Percentiles rank a stretch among this genome's conserved stretches.
These are phyloP conservation scores for Lota lota DNA, from an alignment of 2,113 vertebrate species.

Conservation along the genomic window DNA sequence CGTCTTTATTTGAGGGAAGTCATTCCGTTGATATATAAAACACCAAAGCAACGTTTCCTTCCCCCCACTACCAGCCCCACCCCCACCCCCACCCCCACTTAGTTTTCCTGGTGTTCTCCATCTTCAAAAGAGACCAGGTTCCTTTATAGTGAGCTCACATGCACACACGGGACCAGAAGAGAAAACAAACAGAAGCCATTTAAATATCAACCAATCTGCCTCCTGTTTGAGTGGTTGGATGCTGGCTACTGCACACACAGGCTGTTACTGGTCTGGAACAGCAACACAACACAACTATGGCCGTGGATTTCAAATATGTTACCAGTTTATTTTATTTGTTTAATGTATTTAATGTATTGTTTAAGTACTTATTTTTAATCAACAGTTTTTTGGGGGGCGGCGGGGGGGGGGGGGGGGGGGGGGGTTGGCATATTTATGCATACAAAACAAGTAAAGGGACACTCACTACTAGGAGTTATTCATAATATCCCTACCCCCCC, in stretches of 20 bases:
- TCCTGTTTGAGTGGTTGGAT: slow-evolving; percentile 56
- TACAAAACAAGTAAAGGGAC: background rate
- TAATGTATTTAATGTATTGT: too few species aligned
- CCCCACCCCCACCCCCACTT: too few species aligned
- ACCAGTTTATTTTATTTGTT: too few species aligned
- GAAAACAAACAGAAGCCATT: slow-evolving; percentile 70
- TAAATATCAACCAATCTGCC: slow-evolving; percentile 67
- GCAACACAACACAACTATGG: too few species aligned
- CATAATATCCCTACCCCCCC: too few species aligned
- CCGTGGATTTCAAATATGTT: too few species aligned
- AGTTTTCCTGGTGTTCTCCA: slow-evolving; percentile 67
- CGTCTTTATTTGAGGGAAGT: slow-evolving; percentile 76
- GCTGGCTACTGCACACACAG: slow-evolving; percentile 9
- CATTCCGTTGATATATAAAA: slow-evolving; percentile 77
- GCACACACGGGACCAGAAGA: slow-evolving; percentile 63
- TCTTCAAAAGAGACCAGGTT: slow-evolving; percentile 61
- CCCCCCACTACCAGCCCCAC: slow-evolving; percentile 32
- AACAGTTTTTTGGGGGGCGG: background rate
- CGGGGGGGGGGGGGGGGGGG: background rate
- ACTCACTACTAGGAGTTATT: too few species aligned
- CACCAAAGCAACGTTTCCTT: slow-evolving; percentile 75
- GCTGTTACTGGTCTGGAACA: too few species aligned
- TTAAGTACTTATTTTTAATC: too few species aligned
- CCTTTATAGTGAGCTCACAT: slow-evolving; percentile 69
- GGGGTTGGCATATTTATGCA: background rate